These are phyloP conservation scores for Zaprionus bogoriensis DNA, from an alignment of 2,888 invertebrate genomes.

Conservation along the genomic window DNA sequence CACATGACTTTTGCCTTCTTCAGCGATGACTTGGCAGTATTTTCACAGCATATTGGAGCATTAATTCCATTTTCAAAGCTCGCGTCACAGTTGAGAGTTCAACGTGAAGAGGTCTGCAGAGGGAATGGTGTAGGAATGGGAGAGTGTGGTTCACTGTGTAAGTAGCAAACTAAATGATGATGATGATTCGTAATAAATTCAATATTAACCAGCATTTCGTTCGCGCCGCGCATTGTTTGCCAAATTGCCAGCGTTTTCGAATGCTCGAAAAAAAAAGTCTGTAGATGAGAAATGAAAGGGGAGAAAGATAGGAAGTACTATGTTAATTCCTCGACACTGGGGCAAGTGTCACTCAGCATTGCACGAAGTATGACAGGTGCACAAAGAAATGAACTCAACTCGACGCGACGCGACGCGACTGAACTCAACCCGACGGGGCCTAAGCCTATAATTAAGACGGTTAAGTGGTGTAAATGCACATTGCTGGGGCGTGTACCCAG, in stretches of 20 bases:
- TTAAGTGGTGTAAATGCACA: conserved; percentile 70
- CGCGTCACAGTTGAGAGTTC: conserved; percentile 74
- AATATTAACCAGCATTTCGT: conserved; percentile 67
- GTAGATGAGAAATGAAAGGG: background rate
- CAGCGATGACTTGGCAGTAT: conserved; percentile 57
- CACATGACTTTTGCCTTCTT: conserved; percentile 63
- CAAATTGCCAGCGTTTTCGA: conserved; percentile 56
- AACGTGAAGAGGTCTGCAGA: conserved; percentile 39
- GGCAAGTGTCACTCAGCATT: conserved; percentile 62
- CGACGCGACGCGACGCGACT: conserved; percentile 1
- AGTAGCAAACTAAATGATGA: conserved; percentile 56
- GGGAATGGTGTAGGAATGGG: background rate
- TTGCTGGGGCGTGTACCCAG: conserved; percentile 41
- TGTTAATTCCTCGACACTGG: conserved; percentile 48
- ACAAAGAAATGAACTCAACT: conserved; percentile 23
- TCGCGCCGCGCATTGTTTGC: conserved; percentile 22
- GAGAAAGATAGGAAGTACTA: too few species aligned
- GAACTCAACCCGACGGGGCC: conserved; percentile 14
- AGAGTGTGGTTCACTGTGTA: conserved; percentile 1
- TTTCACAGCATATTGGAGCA: conserved; percentile 44
- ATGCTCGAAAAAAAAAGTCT: background rate
- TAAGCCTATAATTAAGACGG: conserved; percentile 66
- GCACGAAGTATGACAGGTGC: conserved; percentile 60
- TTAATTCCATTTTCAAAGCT: conserved; percentile 39
- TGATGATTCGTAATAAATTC: conserved; percentile 72